Base-by-base conservation (phyloP, 2,888 invertebrate genomes). In the Cheilosia variabilis region DNA sequence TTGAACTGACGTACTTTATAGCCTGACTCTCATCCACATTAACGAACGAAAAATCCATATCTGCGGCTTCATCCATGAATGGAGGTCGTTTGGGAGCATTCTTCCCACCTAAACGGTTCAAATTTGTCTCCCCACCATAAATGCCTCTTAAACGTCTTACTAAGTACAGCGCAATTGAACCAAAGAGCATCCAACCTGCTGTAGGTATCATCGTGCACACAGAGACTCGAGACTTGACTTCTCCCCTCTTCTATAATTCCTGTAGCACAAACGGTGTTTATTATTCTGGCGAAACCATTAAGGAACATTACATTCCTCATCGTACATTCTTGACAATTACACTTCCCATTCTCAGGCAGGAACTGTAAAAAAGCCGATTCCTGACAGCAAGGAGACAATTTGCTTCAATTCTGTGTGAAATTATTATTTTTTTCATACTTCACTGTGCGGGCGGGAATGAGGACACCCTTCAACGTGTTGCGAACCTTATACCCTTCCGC, bases 231-330 rank as follows among this genome's bases (percentile, higher is more conserved):
- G 47, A 58, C 37, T 24, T 31, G 9, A 31, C 31, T 31, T 31
- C 27, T 37, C 55, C 17, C n/a, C 45, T 17, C 47, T 19, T 47
- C 65, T 68, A 55, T 17, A 75, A 47, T 45, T 24, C 63, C 58
- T 69, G 10, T 31, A 72, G 45, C 72, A 58, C 72, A 72, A 73
- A 60, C 82, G 45, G 66, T 63, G 78, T 31, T 71, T 78, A 63
- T 83, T 66, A 78, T 78, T 78, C 72, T 37, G 50, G 50, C 13
- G 53, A 72, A 73, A 55, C 72, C 83, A 78, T 83, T 83, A 68
- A 68, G 52, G 62, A 60, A 68, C 72, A 79, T 83, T 73, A 73
- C 66, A 57, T 62, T 72, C 53, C 45, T 37, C 22, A 47, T 0
- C 37, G 41, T 57, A 62, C 22, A 68, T 41, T 68, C 41, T 53